Evolutionary conservation across 92 coral and sea anemone genomes (phyloP), one percentile per base, ranked within the genome.

Genomic region (Anthopleura xanthogrammica): DNA sequence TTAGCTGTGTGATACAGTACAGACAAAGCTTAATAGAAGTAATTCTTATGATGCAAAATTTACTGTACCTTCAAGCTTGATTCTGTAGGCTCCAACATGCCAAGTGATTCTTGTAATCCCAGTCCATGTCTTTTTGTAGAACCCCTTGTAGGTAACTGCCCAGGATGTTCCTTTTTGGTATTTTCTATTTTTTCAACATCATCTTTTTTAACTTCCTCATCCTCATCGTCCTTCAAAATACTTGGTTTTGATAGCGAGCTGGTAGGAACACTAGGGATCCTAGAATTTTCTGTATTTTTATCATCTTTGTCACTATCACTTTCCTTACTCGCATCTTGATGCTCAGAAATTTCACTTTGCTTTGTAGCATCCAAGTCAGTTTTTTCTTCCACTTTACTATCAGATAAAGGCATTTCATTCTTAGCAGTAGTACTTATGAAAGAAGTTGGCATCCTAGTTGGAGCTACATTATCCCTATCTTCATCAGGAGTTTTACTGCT

Each of bases 91-190:
- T 84, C 87, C 12, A 84, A 50, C 54, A 84, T n/a, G 12, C 80
- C 79, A 19, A 84, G 52, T 7, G 87, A 84, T 39, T 84, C 72
- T 42, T 76, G 77, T 36, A 84, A 43, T 24, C 87, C 87, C 66
- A 84, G 46, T 0, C 87, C 87, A 73, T 22, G 68, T 54, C 56
- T 41, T 10, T 8, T 76, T 43, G 55, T 46, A 76, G 57, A 3
- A 76, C 41, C 60, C 5, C 60, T 43, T 76, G 74, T 68, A 23
- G 74, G 74, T 11, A 13, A 68, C 43, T 3, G 46, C 29, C 1
- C 41, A 29, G 36, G 7, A 54, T 54, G 58, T 7, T 13, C 43
- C 41, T 36, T 36, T 24, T 68, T 36, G 13, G 2, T 36, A 68
- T 68, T 36, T 68, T 36, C 46, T 9, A 14, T 11, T 24, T 68